Base-by-base conservation (phyloP, 2,113 vertebrate genomes). In the Pyxicephalus adspersus region DNA sequence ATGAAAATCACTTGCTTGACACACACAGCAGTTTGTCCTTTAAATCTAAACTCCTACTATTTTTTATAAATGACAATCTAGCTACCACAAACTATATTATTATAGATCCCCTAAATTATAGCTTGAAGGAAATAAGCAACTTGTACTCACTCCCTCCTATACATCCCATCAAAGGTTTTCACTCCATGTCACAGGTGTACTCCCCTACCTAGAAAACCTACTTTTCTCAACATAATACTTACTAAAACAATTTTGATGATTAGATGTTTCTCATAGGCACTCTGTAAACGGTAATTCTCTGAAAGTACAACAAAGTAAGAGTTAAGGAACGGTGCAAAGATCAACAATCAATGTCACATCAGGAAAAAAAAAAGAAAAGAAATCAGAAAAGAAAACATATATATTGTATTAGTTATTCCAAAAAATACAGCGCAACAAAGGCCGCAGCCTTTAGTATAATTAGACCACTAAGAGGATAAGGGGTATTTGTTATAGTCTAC, bases 271-370 rank as follows among this genome's bases (percentile, higher is more conserved):
- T 98, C 97, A 61, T 98, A 98, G 95, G 97, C 94, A 90, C 96
- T 99, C 95, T 99, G 97, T 88, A 99, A 95, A 91, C 95, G 95
- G 85, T 99, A 97, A 84, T 99, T 99, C 89, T 99, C 97, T 99
- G 90, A 64, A 73, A 68, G 23, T 84, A 74, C 25, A 61, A 60
- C 3, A 61, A n/a, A 28, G 45, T 3, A n/a, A 54, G 61, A 31
- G 13, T 50, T 7, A 17, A 34, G 18, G n/a, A 34, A 52, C 11
- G 22, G 75, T 45, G 38, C 38, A 6, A 45, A 45, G 38, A 45
- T 13, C 38, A 45, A 13, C 11, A 45, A 45, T 45, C 38, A 34
- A 4, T 45, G 38, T 13, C 38, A 45, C 38, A 45, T 45, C 38
- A 45, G 38, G 2, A 45, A 45, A 45, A 45, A 3, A 45, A 45